Percentiles rank a stretch among this genome's conserved stretches.
Conservation (phyloP, 2,797 vertebrate species). For the Microcaecilia unicolor region DNA sequence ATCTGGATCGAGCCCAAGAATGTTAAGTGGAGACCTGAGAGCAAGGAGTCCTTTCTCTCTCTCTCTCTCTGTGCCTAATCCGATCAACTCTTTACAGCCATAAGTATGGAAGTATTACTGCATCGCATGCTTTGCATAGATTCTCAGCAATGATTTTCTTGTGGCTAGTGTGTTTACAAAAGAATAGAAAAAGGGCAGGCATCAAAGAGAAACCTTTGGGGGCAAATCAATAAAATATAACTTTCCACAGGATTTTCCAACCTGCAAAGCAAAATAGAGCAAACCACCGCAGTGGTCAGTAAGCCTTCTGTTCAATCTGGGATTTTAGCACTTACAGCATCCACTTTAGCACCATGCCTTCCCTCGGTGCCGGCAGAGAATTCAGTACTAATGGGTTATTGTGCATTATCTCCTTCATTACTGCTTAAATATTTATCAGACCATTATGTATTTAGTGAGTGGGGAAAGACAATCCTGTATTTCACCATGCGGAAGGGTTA, state of each 20-base stretch:
- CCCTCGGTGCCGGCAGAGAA: conserved; percentile 13
- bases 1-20: conserved; percentile 3
- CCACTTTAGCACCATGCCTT: conserved; percentile 38
- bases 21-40: neutral
- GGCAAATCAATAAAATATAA: neutral
- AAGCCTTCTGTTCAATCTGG: conserved; percentile 30
- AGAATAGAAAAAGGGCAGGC: no score
- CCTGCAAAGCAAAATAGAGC: neutral
- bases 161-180: neutral
- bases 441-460: conserved; percentile 68
- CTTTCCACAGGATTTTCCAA: conserved; percentile 12
- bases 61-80: no score
- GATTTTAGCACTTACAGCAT: conserved; percentile 47
- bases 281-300: conserved; percentile 16
- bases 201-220: no score
- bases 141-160: neutral
- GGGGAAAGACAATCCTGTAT: conserved; percentile 21
- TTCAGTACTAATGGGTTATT: conserved; percentile 65
- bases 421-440: conserved; percentile 84
- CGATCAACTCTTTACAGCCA: neutral
- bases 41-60: neutral
- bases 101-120: neutral
- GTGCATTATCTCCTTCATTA: conserved; percentile 64
- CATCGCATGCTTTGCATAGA: neutral
- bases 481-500: conserved; percentile 54